These are phyloP conservation scores for Planiliza haematocheilus DNA, from an alignment of 2,113 vertebrate species.

Conservation along the genomic window DNA sequence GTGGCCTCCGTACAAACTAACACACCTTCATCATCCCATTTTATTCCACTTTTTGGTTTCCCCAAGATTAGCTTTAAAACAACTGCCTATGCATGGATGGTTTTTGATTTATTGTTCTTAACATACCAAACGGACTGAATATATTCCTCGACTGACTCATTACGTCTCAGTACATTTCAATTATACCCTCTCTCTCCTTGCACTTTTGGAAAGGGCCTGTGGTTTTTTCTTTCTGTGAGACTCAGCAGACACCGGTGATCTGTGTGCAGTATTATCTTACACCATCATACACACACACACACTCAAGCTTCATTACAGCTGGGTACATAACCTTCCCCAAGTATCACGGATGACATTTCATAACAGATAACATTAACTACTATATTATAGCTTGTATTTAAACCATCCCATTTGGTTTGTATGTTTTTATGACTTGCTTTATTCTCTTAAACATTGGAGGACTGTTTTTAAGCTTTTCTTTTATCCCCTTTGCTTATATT, in stretches of 20 bases:
- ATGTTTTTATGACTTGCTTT: neutral
- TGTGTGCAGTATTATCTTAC: slow-evolving; percentile 54
- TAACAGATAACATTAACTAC: neutral
- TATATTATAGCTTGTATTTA: slow-evolving; percentile 14
- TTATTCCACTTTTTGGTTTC: neutral
- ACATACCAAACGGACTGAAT: neutral
- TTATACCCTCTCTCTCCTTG: neutral
- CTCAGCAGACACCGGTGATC: slow-evolving; percentile 46
- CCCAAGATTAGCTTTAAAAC: neutral
- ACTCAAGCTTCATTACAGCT: slow-evolving; percentile 6
- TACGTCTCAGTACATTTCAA: neutral
- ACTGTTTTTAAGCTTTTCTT: neutral
- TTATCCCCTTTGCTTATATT: neutral
- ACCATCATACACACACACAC: slow-evolving; percentile 2
- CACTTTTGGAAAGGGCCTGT: slow-evolving; percentile 14
- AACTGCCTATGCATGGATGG: neutral
- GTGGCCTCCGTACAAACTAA: neutral
- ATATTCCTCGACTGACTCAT: neutral
- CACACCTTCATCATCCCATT: neutral
- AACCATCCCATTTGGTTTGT: slow-evolving; percentile 16
- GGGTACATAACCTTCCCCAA: slow-evolving; percentile 26
- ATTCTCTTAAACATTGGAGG: neutral
- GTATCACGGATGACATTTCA: slow-evolving; percentile 37
- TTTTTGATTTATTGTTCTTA: slow-evolving; percentile 1
- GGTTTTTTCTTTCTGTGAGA: slow-evolving; percentile 26